Base-by-base conservation (phyloP, 2,113 vertebrate genomes). In the Nymphicus hollandicus region DNA sequence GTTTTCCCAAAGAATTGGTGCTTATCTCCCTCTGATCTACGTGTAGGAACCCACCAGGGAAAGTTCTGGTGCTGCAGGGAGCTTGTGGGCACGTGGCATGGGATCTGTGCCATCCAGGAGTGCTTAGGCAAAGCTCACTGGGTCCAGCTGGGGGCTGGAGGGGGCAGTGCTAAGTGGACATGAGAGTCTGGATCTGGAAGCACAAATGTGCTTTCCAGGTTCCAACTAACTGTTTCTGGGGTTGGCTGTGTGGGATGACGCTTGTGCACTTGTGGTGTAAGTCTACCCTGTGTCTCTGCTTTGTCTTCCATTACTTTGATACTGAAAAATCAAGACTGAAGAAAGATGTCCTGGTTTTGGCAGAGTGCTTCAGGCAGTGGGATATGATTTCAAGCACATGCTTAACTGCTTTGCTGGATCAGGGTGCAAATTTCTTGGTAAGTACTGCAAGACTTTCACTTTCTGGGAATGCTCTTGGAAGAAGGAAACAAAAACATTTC, bases 391-490 rank as follows among this genome's bases (percentile, higher is more conserved):
- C 84, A 93, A 87, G 83, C 65, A 85, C 49, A 37, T 35, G 22
- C 25, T 92, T 92, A 81, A 92, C 73, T 89, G 28, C 15, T 92
- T 79, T 84, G 56, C 66, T 92, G 90, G 70, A 96, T 87, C 1
- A 1, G 46, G 41, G 20, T 81, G 65, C 37, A 91, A 66, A 20
- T 81, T 88, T 94, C 82, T 81, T 55, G 69, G 64, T 84, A 91
- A 80, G 56, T 74, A 64, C 46, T 76, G 65, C 63, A 92, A 94
- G 76, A 68, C 49, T 86, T 78, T n/a, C 27, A 58, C 55, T 89
- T 94, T 91, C 77, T 77, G 91, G 49, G 44, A 94, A 81, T 6
- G 11, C 24, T 92, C 25, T 92, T 94, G 88, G 70, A 89, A 61
- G 28, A 35, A 88, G 49, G 56, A 92, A 87, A 72, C 29, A 91